Percentiles rank a stretch among this genome's conserved stretches.
Conservation (phyloP, 2,797 vertebrate genomes). For the Alauda arvensis region DNA sequence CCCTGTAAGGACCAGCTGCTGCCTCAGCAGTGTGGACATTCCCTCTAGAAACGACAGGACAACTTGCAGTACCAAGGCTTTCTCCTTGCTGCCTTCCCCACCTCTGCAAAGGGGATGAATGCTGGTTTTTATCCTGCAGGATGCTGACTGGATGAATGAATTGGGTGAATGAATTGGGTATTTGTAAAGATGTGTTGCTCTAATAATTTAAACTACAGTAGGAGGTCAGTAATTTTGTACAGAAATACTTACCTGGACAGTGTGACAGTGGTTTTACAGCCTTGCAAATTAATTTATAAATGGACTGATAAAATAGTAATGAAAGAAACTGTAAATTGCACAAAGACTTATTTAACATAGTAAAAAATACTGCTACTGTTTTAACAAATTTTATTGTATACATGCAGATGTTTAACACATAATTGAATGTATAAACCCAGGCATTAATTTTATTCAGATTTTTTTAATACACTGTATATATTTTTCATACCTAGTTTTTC, state of each 20-base stretch:
- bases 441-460: slow-evolving; percentile 49
- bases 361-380: slow-evolving; percentile 10
- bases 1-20: background rate
- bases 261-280: background rate
- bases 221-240: background rate
- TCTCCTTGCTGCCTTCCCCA: background rate
- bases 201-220: background rate
- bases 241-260: background rate
- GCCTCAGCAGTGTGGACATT: background rate
- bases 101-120: background rate
- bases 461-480: slow-evolving; percentile 51
- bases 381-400: slow-evolving; percentile 17
- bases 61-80: background rate
- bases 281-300: slow-evolving; percentile 62
- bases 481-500: slow-evolving; percentile 48
- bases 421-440: slow-evolving; percentile 45
- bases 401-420: background rate
- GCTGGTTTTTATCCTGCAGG: background rate
- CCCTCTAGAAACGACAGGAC: background rate
- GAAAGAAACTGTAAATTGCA: slow-evolving; percentile 6
- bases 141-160: background rate
- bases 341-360: slow-evolving; percentile 40
- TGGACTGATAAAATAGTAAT: background rate
- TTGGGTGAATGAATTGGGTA: background rate
- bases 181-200: background rate